Evolutionary conservation across 2,888 invertebrate genomes (phyloP).

Genomic region (Habroteleia sp.): DNA sequence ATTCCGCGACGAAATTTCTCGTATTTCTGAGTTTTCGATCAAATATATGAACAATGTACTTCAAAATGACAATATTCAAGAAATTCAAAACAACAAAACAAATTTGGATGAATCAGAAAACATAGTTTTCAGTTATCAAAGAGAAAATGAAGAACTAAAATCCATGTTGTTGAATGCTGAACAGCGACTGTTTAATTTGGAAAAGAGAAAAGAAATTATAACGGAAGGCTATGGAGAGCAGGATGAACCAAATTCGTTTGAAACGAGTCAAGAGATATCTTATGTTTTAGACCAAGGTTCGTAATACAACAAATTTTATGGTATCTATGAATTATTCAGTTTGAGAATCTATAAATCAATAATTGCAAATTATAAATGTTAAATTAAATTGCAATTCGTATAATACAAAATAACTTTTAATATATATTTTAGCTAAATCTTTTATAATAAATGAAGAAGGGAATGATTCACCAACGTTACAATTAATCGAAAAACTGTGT

Average conservation of each 20-base stretch:
- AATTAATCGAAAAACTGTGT: conserved; percentile 85
- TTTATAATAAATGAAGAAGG: conserved; percentile 80
- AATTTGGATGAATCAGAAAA: conserved; percentile 83
- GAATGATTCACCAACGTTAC: conserved; percentile 81
- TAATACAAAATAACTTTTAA: no score
- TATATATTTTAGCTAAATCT: conserved; percentile 78
- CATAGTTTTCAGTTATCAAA: conserved; percentile 80
- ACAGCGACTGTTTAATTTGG: conserved; percentile 80
- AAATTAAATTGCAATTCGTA: not conserved
- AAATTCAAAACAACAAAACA: conserved; percentile 72
- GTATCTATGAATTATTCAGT: no score
- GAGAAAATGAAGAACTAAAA: conserved; percentile 82
- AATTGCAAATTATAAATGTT: no score
- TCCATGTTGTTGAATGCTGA: conserved; percentile 84
- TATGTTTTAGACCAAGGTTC: conserved; percentile 78
- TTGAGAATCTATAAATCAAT: no score
- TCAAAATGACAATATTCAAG: conserved; percentile 66
- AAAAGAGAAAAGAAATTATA: conserved; percentile 82
- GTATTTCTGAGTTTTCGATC: conserved; percentile 85
- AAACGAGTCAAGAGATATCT: conserved; percentile 73
- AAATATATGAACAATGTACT: conserved; percentile 64
- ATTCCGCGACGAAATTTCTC: conserved; percentile 86
- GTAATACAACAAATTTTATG: no score
- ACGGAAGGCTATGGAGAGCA: conserved; percentile 83
- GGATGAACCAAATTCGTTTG: conserved; percentile 69